These are phyloP conservation scores for Drosophila novamexicana DNA, from an alignment of 1,140 invertebrate species.

Conservation along the genomic window DNA sequence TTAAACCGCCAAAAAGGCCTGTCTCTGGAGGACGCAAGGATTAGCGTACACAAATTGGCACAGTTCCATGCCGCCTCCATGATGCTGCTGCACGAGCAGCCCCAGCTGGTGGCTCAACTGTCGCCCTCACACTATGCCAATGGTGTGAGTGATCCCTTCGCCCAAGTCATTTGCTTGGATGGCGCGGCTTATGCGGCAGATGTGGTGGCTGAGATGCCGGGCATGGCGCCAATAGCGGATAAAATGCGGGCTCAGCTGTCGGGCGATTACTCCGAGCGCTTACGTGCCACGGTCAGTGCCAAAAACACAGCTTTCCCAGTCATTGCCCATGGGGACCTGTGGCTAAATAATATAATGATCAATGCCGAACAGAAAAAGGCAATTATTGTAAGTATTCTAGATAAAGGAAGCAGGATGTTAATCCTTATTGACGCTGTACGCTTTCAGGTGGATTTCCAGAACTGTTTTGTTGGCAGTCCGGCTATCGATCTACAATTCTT, in stretches of 20 bases:
- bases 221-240: constrained; percentile 73
- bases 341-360: constrained; percentile 89
- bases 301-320: constrained; percentile 82
- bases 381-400: constrained; percentile 82
- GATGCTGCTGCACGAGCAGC: constrained; percentile 45
- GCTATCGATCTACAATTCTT: constrained; percentile 72
- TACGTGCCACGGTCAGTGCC: constrained; percentile 45
- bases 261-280: constrained; percentile 30
- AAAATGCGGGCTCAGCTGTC: constrained; percentile 77
- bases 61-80: constrained; percentile 73
- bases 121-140: constrained; percentile 43
- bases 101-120: constrained; percentile 37
- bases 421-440: neutral
- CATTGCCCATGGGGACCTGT: constrained; percentile 88
- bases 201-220: constrained; percentile 77
- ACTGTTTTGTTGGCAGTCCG: constrained; percentile 59
- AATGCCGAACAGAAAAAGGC: constrained; percentile 84
- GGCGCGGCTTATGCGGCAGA: constrained; percentile 52
- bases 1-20: constrained; percentile 53
- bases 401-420: neutral
- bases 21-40: constrained; percentile 31
- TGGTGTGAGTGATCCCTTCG: constrained; percentile 28
- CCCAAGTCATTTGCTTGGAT: constrained; percentile 52
- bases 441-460: constrained; percentile 75
- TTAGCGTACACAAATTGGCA: constrained; percentile 62